These are phyloP conservation scores for Drosophila bocqueti DNA, from an alignment of 1,140 invertebrate genomes.

Conservation along the genomic window DNA sequence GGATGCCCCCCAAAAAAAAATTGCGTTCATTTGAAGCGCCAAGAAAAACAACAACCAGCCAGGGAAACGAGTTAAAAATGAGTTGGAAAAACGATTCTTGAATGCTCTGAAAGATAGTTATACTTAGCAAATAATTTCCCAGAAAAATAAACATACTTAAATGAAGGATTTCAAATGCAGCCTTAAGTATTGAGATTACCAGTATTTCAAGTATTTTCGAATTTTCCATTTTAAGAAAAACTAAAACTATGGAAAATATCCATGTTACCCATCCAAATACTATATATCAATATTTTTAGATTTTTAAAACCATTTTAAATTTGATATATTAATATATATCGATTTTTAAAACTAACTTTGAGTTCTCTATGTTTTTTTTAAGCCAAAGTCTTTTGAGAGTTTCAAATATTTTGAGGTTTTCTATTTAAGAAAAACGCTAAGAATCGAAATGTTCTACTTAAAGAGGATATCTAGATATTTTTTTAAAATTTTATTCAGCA, in stretches of 20 bases:
- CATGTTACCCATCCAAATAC: no score
- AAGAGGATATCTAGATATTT: no score
- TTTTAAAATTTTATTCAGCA: no score
- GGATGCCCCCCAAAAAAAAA: conserved; percentile 39
- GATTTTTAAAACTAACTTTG: background rate
- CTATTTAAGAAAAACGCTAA: background rate
- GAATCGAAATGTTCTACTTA: no score
- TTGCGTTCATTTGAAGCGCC: conserved; percentile 60
- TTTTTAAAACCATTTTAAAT: no score
- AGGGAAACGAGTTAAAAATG: background rate
- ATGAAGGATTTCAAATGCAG: no score
- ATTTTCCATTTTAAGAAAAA: background rate
- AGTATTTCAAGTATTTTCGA: background rate
- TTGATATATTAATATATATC: background rate
- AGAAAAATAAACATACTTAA: no score
- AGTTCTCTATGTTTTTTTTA: background rate
- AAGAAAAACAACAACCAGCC: conserved; percentile 13
- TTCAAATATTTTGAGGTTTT: background rate
- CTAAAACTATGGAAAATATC: background rate
- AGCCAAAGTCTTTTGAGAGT: background rate
- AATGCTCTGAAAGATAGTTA: conserved; percentile 2
- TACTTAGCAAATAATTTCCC: background rate
- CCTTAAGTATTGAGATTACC: no score
- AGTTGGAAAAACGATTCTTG: background rate
- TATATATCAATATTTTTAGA: background rate